Base-by-base conservation (phyloP, 37 sponge, comb jelly and placozoan species). In the Eunapius fragilis region DNA sequence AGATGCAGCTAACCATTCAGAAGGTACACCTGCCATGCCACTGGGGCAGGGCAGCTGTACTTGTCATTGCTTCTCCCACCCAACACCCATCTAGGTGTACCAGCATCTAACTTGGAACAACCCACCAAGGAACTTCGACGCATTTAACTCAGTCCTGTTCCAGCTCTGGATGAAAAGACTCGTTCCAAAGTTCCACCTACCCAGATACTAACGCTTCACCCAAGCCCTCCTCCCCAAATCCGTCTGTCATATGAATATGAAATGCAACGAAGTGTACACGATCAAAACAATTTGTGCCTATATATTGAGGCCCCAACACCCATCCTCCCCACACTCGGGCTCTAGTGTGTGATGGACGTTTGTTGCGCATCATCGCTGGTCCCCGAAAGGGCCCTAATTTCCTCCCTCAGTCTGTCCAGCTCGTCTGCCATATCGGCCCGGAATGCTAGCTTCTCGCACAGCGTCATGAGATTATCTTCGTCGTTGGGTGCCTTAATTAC, bases 81-180 rank as follows among this genome's bases (percentile, higher is more conserved):
- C 48, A n/a, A 12, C 2, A 38, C 78, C 22, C 81, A 7, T 25
- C 25, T 25, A 48, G 69, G 69, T 32, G 9, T 78, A 75, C 71
- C 71, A 85, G 5, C 94, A 94, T 45, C 70, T 94, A 31, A 94
- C 94, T 33, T 94, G 94, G 95, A 85, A 94, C 47, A 70, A 85
- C 33, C 95, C 92, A 5, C 92, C 92, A 0, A 74, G 48, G 28
- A 89, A 89, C 19, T 91, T 83, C 37, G 95, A 94, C 79, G 95
- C 95, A 0, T 94, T 94, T 49, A 85, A 94, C 67, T 78, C 87
- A 24, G 79, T 91, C 67, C 83, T 94, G 33, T 94, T 83, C 75
- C 80, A 91, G 47, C 82, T 94, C 68, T 94, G 95, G 95, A 78
- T 23, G n/a, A 85, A 74, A 36, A 30, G 91, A 47, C 48, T 81